phyloP scores from a whole-genome alignment of 1,140 invertebrate species.

The Amyelois transitella region DNA sequence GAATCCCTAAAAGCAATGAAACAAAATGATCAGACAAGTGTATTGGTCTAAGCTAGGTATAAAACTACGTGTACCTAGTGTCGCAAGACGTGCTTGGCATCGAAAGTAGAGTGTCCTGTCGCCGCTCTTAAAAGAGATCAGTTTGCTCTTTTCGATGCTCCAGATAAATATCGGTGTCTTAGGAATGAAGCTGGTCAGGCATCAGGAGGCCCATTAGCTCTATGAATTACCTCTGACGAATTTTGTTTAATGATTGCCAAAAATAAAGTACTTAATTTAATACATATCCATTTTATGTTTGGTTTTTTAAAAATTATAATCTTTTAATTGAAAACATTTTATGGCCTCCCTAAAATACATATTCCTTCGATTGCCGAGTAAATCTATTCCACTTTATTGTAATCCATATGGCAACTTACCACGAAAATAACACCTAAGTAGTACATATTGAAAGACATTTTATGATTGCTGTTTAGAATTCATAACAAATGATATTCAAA shows the following conservation, averaged over 20 bases:
- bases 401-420: too few species aligned
- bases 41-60: background rate
- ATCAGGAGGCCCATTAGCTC: conserved; percentile 19
- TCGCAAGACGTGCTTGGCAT: background rate
- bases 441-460: too few species aligned
- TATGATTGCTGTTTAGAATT: background rate
- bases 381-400: too few species aligned
- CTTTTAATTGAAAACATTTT: too few species aligned
- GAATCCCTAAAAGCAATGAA: background rate
- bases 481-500: background rate
- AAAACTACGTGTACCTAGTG: background rate
- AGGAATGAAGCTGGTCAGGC: conserved; percentile 14
- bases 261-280: too few species aligned
- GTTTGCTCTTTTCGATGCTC: conserved; percentile 22
- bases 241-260: too few species aligned
- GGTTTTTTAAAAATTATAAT: too few species aligned
- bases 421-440: too few species aligned
- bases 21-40: background rate
- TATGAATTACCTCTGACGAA: too few species aligned
- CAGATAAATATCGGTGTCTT: conserved; percentile 20
- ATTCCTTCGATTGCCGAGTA: too few species aligned
- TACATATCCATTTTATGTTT: too few species aligned
- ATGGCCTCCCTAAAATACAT: too few species aligned
- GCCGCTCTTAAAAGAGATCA: conserved; percentile 37
- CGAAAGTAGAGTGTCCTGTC: conserved; percentile 12